These are phyloP conservation scores for Danio kyathit DNA, from an alignment of 2,797 vertebrate genomes.

Conservation along the genomic window DNA sequence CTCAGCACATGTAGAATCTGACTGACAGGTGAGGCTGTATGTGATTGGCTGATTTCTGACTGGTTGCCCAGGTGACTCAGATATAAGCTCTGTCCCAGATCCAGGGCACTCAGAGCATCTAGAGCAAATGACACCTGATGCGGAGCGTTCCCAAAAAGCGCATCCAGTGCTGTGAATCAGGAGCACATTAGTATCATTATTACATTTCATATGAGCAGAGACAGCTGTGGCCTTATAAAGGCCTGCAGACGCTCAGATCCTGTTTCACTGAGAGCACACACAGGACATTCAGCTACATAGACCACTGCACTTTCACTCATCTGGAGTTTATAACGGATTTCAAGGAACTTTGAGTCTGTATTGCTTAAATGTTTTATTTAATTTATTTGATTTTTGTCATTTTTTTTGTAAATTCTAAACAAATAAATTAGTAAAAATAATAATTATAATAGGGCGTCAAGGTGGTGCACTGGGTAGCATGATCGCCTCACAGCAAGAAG, in stretches of 20 bases:
- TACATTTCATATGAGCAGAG: background rate
- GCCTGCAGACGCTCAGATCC: background rate
- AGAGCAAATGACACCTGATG: background rate
- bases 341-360: too few species aligned
- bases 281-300: too few species aligned
- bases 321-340: too few species aligned
- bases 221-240: slow-evolving; percentile 12
- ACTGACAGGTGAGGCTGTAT: background rate
- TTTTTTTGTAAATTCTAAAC: too few species aligned
- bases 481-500: too few species aligned
- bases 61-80: background rate
- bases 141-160: background rate
- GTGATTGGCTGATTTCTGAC: background rate
- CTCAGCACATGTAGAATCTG: background rate
- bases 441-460: too few species aligned
- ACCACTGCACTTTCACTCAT: too few species aligned
- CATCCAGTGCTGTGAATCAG: background rate
- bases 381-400: too few species aligned
- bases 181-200: background rate
- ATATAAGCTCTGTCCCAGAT: background rate
- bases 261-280: background rate
- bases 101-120: background rate
- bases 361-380: too few species aligned
- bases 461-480: too few species aligned
- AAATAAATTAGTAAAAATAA: too few species aligned